Base-by-base conservation (phyloP, 2,888 invertebrate genomes). In the Lypha dubia region DNA sequence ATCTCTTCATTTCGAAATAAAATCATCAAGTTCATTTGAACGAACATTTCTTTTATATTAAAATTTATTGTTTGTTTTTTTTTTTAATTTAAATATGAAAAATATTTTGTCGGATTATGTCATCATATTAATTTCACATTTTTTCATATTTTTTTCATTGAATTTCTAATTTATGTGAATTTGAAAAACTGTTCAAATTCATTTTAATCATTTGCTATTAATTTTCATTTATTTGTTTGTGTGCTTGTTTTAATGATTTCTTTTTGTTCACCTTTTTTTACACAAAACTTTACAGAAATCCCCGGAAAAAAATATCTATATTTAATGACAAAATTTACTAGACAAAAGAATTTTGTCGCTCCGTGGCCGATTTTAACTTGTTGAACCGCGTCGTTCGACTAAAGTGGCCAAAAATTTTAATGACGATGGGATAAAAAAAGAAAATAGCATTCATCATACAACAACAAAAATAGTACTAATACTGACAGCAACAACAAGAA, bases 381-480 rank as follows among this genome's bases (percentile, higher is more conserved):
- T 84, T 88, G 90, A 90, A 88, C 88, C 90, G 88, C 90, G 90
- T 86, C 90, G 91, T 88, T 86, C 88, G 87, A 90, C 90, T 90
- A 74, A 81, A 73, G 77, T 79, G 81, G 56, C 22, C 38, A 79
- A 51, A 51, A 60, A 70, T 79, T 86, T 77, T 74, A 81, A 49
- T 35, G 86, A 32, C 70, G 68, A 22, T 63, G 58, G 70, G 62
- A 67, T 63, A 32, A 15, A 68, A 60, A 71, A 71, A 38, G 1
- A 11, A 11, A 2, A 38, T 38, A 49, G 62, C 15, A 20, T 53
- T 58, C 44, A 24, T 46, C 71, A 58, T 28, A 51, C 20, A 22
- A 28, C 13, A 20, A 60, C 15, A 70, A 49, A 11, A 49, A 71
- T 56, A 67, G n/a, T 44, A 58, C 53, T 1, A 67, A 51, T 1